Conservation (phyloP, 2,113 vertebrate genomes). For the Mellivora capensis region DNA sequence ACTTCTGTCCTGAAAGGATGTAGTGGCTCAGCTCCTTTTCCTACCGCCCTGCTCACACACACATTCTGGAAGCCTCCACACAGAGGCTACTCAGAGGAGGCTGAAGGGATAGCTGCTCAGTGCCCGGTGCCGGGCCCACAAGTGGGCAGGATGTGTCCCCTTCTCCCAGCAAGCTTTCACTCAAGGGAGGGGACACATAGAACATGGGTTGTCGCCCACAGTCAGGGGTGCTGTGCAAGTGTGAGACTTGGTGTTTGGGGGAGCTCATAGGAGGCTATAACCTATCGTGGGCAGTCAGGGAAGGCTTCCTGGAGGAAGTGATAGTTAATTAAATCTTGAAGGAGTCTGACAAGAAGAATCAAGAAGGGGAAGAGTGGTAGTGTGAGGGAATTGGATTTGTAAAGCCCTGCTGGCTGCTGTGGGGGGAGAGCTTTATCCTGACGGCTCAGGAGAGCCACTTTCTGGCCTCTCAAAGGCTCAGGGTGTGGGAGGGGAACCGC, state of each 20-base stretch:
- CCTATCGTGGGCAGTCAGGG: background rate
- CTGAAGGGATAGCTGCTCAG: too few species aligned
- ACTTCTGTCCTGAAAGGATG: background rate
- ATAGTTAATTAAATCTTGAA: background rate
- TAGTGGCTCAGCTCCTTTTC: background rate
- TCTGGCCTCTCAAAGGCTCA: background rate
- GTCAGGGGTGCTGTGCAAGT: too few species aligned
- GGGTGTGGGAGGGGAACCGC: background rate
- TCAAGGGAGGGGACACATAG: too few species aligned
- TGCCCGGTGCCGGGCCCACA: background rate
- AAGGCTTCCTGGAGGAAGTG: background rate
- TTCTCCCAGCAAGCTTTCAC: background rate
- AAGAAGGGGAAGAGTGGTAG: background rate
- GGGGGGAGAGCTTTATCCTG: too few species aligned
- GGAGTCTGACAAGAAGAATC: background rate
- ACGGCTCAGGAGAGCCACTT: background rate
- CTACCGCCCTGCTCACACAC: background rate
- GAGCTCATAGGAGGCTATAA: background rate
- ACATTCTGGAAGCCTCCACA: background rate
- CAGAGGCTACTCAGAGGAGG: accelerated
- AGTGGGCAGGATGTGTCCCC: background rate
- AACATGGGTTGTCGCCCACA: accelerated
- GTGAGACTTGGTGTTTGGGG: background rate
- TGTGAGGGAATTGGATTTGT: background rate
- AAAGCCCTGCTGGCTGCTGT: background rate